Conservation (phyloP, 2,797 vertebrate genomes). For the Enteromius afrohamiltoni region DNA sequence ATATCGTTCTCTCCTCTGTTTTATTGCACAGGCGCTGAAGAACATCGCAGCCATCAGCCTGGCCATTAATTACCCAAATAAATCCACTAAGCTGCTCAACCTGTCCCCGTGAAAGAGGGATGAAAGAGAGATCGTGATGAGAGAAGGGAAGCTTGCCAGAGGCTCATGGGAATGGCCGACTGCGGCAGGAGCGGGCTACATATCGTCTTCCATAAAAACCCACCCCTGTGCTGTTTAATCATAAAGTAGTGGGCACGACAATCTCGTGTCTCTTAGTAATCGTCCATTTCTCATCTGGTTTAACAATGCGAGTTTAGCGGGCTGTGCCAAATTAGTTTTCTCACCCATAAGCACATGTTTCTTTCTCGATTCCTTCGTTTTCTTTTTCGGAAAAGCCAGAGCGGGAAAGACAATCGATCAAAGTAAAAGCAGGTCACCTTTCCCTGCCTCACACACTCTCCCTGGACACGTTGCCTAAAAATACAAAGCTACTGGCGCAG, state of each 20-base stretch:
- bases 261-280: background rate
- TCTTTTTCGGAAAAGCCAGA: conserved; percentile 56
- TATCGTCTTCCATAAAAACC: conserved; percentile 35
- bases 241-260: background rate
- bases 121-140: conserved; percentile 13
- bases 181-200: conserved; percentile 24
- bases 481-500: conserved; percentile 70
- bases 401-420: conserved; percentile 69
- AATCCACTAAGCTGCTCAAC: conserved; percentile 91
- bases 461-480: conserved; percentile 76
- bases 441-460: conserved; percentile 63
- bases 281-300: background rate
- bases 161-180: conserved; percentile 4
- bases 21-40: conserved; percentile 86
- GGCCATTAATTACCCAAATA: conserved; percentile 97
- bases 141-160: conserved; percentile 18
- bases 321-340: conserved; percentile 73
- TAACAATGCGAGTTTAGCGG: conserved; percentile 54
- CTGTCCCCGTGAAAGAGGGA: conserved; percentile 73
- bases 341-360: conserved; percentile 42
- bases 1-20: conserved; percentile 8
- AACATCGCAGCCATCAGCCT: conserved; percentile 98
- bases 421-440: conserved; percentile 79
- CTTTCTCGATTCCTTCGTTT: conserved; percentile 38
- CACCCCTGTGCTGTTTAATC: conserved; percentile 3